Evolutionary conservation across 2,888 invertebrate species (phyloP).

Genomic region (Hypena proboscidalis): DNA sequence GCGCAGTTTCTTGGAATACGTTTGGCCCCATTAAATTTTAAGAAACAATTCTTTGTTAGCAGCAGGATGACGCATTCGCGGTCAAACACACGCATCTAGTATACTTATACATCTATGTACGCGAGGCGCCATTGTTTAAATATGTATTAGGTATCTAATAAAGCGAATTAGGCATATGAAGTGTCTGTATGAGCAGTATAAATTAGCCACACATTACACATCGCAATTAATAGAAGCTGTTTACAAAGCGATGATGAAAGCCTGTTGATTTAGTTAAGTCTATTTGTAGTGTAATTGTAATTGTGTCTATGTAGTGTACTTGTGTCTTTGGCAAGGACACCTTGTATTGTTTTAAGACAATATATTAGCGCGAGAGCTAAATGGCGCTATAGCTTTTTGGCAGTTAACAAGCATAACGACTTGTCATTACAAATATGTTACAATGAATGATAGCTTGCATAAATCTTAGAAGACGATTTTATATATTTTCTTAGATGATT

Average conservation of each 20-base stretch:
- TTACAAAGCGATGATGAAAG: background rate
- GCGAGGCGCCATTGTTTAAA: slow-evolving; percentile 38
- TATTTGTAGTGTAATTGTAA: background rate
- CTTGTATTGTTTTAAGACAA: slow-evolving; percentile 1
- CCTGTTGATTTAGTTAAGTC: background rate
- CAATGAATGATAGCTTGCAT: no score
- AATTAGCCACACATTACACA: slow-evolving; percentile 32
- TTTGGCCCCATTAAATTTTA: slow-evolving; percentile 58
- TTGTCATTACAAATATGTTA: no score
- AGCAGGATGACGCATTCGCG: slow-evolving; percentile 52
- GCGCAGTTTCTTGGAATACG: slow-evolving; percentile 54
- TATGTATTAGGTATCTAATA: slow-evolving; percentile 27
- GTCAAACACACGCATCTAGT: slow-evolving; percentile 32
- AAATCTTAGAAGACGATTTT: no score
- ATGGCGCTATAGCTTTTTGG: no score
- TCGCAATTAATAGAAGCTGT: slow-evolving; percentile 2
- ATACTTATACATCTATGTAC: slow-evolving; percentile 26
- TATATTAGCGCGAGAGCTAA: no score
- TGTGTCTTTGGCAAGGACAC: slow-evolving; percentile 1
- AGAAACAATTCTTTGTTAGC: slow-evolving; percentile 59
- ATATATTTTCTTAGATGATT: no score
- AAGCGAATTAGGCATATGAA: slow-evolving; percentile 24
- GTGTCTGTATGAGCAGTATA: slow-evolving; percentile 15
- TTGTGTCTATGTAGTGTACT: background rate
- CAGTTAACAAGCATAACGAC: slow-evolving; percentile 3